Base-by-base conservation (phyloP, 2,113 vertebrate species). In the Bufo bufo region DNA sequence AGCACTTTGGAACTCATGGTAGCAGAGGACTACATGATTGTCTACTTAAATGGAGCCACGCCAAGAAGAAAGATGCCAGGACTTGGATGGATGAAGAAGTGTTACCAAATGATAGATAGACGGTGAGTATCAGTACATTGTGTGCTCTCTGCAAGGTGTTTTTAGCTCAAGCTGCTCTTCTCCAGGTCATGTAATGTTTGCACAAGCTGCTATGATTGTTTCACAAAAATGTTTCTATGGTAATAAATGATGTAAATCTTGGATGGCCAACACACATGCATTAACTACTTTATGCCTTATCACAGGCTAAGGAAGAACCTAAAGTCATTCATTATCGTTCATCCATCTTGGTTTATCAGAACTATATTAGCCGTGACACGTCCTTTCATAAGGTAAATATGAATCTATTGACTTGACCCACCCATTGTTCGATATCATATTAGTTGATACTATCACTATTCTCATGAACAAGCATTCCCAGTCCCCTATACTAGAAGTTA, bases 291-390 rank as follows among this genome's bases (percentile, higher is more conserved):
- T 50, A 50, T 86, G 4, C 90, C 91, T 92, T 89, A 90, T 91
- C 90, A 84, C 90, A 99, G 98, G 80, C 95, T 99, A 87, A 94
- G 96, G 93, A 99, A 99, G 96, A 99, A 99, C 92, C 93, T 99
- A 93, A 99, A 99, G 90, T 99, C 97, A 12, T 99, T 99, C 93
- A 98, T 99, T 88, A 99, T 99, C 88, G 96, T 99, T 85, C 98
- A 99, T 90, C 98, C 98, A 0, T 99, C 98, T 0, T 99, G 98
- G 98, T 99, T 99, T 90, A 99, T 99, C 92, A 96, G 97, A 92
- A 98, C 98, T 66, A 91, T 99, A 92, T 94, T 99, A 89, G 97
- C 97, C 77, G 94, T 99, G 72, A 99, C 97, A 87, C 96, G 96
- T 89, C 98, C 98, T 90, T 99, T 99, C 93, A 99, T 99, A 96